Evolutionary conservation across 2,113 vertebrate genomes (phyloP), one percentile per base, ranked within the genome.

Genomic region (Pelobates fuscus): DNA sequence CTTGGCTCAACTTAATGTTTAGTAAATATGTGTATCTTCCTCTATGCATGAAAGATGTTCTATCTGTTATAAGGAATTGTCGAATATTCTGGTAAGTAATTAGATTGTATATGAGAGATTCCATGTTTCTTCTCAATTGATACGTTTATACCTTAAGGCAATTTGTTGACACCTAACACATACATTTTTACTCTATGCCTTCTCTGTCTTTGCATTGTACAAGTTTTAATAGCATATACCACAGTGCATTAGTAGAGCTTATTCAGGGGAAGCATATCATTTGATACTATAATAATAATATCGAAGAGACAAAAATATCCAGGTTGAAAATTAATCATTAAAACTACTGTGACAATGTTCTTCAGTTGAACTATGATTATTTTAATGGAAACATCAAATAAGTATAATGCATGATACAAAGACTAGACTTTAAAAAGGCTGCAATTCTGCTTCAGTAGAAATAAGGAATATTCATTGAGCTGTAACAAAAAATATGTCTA

Each of bases 401-500:
- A n/a, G 49, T 23, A 69, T 32, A 57, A 26, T 37, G 52, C 21
- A 20, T 17, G 43, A 64, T 41, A 21, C 25, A 23, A 44, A 70
- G 55, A 27, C 7, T 32, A 57, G 49, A 41, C 67, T 37, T 24
- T 12, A 57, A 59, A 37, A 41, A 70, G 30, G 18, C 26, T 59
- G 59, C 32, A 60, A 52, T 70, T 70, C 68, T 70, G 68, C 68
- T 44, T 70, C 68, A 70, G 30, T 60, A 52, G 32, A 55, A 60
- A 70, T 70, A 54, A 60, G 32, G 59, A 70, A 60, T 55, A 59
- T 60, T 58, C 59, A 57, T 70, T 27, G 54, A 60, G 54, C 32
- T 43, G 55, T 60, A 59, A 70, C 68, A 44, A 7, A 25, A 59
- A 70, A 70, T 2, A 60, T 60, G 41, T 70, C 55, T 23, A 70